Base-by-base conservation (phyloP, 1,140 invertebrate genomes). In the Drosophila parvula region DNA sequence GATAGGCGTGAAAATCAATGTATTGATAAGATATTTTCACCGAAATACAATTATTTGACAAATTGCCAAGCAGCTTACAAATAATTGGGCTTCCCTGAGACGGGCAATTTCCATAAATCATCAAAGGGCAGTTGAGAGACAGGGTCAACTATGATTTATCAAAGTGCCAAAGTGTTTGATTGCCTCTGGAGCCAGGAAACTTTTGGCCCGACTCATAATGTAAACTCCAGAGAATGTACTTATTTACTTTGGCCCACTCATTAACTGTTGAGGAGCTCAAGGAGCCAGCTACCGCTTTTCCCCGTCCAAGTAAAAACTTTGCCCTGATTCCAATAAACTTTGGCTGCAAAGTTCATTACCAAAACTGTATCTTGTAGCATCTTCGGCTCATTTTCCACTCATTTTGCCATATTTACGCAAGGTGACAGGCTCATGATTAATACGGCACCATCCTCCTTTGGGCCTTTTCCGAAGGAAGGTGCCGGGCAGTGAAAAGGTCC, bases 341-440 rank as follows among this genome's bases (percentile, higher is more conserved):
- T 83, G 69, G 28, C 68, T 44, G 27, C 40, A 68, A 79, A 89
- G 84, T 83, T 88, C 69, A 89, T 81, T 79, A 86, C 68, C 65
- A 86, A 63, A 45, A 28, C 28, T 38, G 36, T 69, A 69, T 69
- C 61, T 36, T 53, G 36, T 63, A 51, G 48, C 79, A 78, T 73
- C 81, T 73, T 83, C 50, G 44, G 45, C 73, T 61, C 74, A 74
- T 83, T 88, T 89, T 77, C 68, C 77, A 89, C 77, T 80, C 69
- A 74, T 69, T 89, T 88, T 88, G 81, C 64, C 85, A 88, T 88
- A 88, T 88, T 88, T 83, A 88, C 80, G 65, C 44, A 83, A 83
- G 80, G 79, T 88, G 84, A 88, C 84, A 88, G 84, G 80, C 65
- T 65, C 69, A 75, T 88, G 84, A 88, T 88, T 88, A 88, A 88